These are phyloP conservation scores for Sycobia sp. DNA, from an alignment of 1,140 invertebrate species.

Conservation along the genomic window DNA sequence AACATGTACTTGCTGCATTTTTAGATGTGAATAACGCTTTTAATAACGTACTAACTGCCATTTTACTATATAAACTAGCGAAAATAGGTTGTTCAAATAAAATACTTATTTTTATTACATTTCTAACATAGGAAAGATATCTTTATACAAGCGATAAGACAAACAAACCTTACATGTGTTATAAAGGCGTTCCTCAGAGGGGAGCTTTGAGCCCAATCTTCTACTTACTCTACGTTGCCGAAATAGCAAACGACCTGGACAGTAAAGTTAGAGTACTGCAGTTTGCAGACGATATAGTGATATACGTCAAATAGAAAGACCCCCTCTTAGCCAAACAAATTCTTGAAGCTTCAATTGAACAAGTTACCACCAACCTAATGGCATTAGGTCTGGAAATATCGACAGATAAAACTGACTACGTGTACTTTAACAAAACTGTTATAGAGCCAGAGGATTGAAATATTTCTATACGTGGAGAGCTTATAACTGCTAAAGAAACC, in stretches of 20 bases:
- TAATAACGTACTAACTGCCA: conserved; percentile 6
- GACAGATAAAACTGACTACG: no score
- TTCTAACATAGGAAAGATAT: no score
- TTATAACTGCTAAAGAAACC: not conserved
- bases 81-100: not conserved
- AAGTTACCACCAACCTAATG: conserved; percentile 3
- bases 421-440: conserved; percentile 25
- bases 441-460: not conserved
- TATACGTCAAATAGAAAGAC: not conserved
- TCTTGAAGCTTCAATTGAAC: conserved; percentile 2
- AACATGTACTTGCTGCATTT: no score
- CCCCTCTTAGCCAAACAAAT: not conserved
- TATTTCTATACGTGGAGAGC: not conserved
- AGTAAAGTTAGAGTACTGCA: not conserved
- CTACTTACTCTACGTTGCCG: conserved; percentile 1
- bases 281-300: conserved; percentile 21
- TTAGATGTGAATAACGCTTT: no score
- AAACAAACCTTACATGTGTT: not conserved
- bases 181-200: not conserved
- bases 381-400: not conserved
- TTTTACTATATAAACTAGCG: not conserved
- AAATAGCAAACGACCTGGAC: no score
- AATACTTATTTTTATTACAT: no score
- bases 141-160: not conserved
- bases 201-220: conserved; percentile 15